Conservation (phyloP, 2,888 invertebrate species). For the Matsumyia berberina region DNA sequence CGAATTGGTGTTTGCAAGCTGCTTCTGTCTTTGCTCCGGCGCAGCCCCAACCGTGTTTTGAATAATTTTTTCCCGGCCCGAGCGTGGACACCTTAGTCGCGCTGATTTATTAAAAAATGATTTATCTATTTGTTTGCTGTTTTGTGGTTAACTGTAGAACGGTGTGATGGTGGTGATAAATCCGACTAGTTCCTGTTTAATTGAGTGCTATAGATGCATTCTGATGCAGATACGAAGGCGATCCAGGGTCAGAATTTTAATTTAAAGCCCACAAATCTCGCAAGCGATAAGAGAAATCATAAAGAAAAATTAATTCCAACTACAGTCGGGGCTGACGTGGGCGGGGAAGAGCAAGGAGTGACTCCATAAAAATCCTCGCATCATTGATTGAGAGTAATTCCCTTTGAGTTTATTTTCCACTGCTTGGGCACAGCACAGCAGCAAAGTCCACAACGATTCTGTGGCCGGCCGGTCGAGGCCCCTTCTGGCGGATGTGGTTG, state of each 20-base stretch:
- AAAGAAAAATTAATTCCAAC: slow-evolving; percentile 3
- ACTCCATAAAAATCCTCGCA: slow-evolving; percentile 63
- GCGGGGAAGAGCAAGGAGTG: slow-evolving; percentile 36
- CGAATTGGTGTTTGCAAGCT: slow-evolving; percentile 72
- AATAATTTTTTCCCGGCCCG: slow-evolving; percentile 45
- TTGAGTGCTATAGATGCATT: slow-evolving; percentile 63
- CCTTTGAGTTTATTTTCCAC: slow-evolving; percentile 63
- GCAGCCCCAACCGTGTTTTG: slow-evolving; percentile 42
- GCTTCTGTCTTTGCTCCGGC: slow-evolving; percentile 66
- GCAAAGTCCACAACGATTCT: not conserved
- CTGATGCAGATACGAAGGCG: slow-evolving; percentile 36
- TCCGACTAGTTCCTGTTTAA: slow-evolving; percentile 42
- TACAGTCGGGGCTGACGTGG: slow-evolving; percentile 40
- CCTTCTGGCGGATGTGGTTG: slow-evolving; percentile 19
- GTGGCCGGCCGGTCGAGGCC: slow-evolving; percentile 1
- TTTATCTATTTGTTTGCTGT: slow-evolving; percentile 57
- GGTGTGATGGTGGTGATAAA: slow-evolving; percentile 34
- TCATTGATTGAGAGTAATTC: slow-evolving; percentile 73
- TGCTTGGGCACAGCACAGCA: not conserved
- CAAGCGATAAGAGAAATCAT: not conserved
- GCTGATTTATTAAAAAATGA: slow-evolving; percentile 66
- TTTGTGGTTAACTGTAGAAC: slow-evolving; percentile 31
- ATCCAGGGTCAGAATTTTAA: not conserved
- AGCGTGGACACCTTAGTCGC: slow-evolving; percentile 34
- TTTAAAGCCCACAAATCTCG: slow-evolving; percentile 14